Percentiles rank a stretch among this genome's conserved stretches.
phyloP scores from a whole-genome alignment of 2,888 invertebrate species.

The Andricus curvator region DNA sequence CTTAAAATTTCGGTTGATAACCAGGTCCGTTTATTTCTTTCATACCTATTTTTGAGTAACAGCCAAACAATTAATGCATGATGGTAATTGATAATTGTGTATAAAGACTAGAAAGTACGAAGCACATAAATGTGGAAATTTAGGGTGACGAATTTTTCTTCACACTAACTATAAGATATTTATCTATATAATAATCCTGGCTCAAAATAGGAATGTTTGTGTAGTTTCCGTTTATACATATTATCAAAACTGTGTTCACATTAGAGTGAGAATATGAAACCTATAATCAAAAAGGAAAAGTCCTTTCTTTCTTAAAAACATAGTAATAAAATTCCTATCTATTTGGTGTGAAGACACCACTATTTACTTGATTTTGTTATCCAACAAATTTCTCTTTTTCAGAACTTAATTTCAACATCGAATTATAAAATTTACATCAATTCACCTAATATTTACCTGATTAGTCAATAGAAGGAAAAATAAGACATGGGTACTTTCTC shows the following conservation, averaged over 20 bases:
- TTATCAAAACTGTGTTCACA: background rate
- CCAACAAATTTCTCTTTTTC: background rate
- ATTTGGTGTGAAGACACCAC: background rate
- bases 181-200: background rate
- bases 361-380: background rate
- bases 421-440: background rate
- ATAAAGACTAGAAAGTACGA: background rate
- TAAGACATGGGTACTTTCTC: background rate
- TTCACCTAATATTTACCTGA: background rate
- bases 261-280: background rate
- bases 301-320: background rate
- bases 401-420: background rate
- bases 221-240: background rate
- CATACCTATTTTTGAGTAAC: conserved; percentile 1
- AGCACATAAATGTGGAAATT: background rate
- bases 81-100: background rate
- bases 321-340: background rate
- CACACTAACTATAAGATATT: background rate
- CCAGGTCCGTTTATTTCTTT: background rate
- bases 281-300: background rate
- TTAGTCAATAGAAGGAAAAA: background rate
- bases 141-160: background rate
- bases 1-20: background rate
- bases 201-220: conserved; percentile 6
- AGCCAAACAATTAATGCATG: background rate